Evolutionary conservation across 2,797 vertebrate genomes (phyloP).

Genomic region (Myotis myotis): DNA sequence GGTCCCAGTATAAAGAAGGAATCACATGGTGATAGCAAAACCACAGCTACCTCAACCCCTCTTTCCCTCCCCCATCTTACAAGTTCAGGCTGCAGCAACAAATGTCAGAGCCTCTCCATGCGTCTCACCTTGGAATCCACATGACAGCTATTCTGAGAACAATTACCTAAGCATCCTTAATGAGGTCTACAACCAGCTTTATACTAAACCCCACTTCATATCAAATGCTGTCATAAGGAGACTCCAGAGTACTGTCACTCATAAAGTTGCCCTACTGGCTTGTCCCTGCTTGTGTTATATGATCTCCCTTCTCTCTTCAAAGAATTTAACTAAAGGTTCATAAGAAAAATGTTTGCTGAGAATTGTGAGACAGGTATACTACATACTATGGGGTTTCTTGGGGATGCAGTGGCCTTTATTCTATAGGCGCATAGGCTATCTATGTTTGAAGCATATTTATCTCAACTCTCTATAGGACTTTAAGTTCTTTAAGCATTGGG

Average conservation of each 20-base stretch:
- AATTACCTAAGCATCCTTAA: neutral
- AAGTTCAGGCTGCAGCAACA: neutral
- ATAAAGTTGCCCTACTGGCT: neutral
- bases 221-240: neutral
- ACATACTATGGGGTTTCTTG: neutral
- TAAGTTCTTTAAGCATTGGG: neutral
- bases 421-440: neutral
- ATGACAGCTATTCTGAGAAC: neutral
- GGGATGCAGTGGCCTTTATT: neutral
- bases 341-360: neutral
- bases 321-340: neutral
- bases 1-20: neutral
- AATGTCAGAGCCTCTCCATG: fast-evolving
- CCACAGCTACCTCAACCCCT: neutral
- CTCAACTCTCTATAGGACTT: neutral
- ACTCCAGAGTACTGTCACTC: neutral
- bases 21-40: neutral
- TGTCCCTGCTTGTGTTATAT: neutral
- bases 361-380: neutral
- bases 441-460: neutral
- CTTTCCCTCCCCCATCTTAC: neutral
- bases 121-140: neutral
- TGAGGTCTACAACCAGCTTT: neutral
- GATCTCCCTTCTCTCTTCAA: neutral
- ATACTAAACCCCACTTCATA: neutral